Evolutionary conservation across 2,113 vertebrate genomes (phyloP).

Genomic region (Anolis sagrei): DNA sequence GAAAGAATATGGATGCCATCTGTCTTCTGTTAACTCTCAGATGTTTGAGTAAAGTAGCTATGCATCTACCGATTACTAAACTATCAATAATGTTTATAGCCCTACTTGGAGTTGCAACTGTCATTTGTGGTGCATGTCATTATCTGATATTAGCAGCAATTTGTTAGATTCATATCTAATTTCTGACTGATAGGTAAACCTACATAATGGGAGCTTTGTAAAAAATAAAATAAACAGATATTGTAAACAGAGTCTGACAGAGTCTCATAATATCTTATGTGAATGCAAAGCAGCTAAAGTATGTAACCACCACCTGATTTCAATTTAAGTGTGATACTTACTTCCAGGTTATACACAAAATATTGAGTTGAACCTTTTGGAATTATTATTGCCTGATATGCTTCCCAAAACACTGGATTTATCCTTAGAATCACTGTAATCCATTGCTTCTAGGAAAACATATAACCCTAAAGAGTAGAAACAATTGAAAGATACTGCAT

Average conservation of each 20-base stretch:
- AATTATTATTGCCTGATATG: background rate
- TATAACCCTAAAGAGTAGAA: background rate
- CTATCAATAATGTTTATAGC: background rate
- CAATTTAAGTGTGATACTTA: no score
- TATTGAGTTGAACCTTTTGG: background rate
- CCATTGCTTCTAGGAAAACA: background rate
- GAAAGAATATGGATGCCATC: background rate
- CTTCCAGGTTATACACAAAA: background rate
- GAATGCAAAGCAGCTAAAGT: background rate
- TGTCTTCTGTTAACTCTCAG: background rate
- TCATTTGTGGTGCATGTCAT: background rate
- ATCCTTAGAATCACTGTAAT: background rate
- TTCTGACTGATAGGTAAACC: background rate
- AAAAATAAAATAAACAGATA: background rate
- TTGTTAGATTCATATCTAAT: background rate
- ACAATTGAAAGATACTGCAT: background rate
- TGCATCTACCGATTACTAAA: background rate
- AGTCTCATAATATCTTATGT: background rate
- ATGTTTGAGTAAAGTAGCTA: background rate
- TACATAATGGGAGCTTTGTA: background rate
- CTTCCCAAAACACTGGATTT: background rate
- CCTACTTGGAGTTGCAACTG: background rate
- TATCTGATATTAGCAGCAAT: background rate
- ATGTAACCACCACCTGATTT: background rate
- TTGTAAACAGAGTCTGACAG: background rate